Evolutionary conservation across 2,888 invertebrate genomes (phyloP).

Genomic region (Tetragonisca angustula): DNA sequence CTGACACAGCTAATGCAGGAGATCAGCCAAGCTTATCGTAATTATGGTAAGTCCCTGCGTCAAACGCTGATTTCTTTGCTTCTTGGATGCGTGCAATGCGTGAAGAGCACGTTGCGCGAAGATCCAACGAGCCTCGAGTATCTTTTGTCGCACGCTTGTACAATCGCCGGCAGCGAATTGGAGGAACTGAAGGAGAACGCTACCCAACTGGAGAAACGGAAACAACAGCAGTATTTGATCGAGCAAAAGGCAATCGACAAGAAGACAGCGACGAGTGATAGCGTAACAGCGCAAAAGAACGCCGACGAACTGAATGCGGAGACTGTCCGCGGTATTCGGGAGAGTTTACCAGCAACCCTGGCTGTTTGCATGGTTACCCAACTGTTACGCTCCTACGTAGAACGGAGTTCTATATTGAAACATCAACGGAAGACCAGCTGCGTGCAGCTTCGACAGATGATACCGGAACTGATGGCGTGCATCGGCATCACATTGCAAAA

Average conservation of each 20-base stretch:
- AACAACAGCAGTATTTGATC: slow-evolving; percentile 52
- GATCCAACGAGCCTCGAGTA: slow-evolving; percentile 78
- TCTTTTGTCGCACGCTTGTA: slow-evolving; percentile 77
- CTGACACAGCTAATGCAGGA: slow-evolving; percentile 78
- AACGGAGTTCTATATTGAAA: slow-evolving; percentile 54
- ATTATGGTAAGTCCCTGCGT: slow-evolving; percentile 77
- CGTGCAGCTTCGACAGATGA: slow-evolving; percentile 77
- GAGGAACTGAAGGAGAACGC: slow-evolving; percentile 77
- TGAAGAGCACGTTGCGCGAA: slow-evolving; percentile 73
- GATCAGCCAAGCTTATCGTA: slow-evolving; percentile 77
- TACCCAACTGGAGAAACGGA: slow-evolving; percentile 62
- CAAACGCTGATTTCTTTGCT: slow-evolving; percentile 78
- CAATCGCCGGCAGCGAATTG: slow-evolving; percentile 77
- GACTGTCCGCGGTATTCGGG: slow-evolving; percentile 67
- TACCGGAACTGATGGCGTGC: slow-evolving; percentile 79
- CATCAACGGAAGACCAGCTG: slow-evolving; percentile 70
- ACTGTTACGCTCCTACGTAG: slow-evolving; percentile 71
- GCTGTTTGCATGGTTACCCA: slow-evolving; percentile 79
- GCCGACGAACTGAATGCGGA: slow-evolving; percentile 62
- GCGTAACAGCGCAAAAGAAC: slow-evolving; percentile 41
- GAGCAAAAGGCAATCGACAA: slow-evolving; percentile 53
- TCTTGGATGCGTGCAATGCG: slow-evolving; percentile 78
- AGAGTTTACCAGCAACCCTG: slow-evolving; percentile 79
- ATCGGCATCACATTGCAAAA: slow-evolving; percentile 77
- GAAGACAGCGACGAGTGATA: slow-evolving; percentile 27